Percentiles rank a stretch among this genome's conserved stretches.
These are phyloP conservation scores for Sebastes schlegelii DNA, from an alignment of 2,113 vertebrate species.

Conservation along the genomic window DNA sequence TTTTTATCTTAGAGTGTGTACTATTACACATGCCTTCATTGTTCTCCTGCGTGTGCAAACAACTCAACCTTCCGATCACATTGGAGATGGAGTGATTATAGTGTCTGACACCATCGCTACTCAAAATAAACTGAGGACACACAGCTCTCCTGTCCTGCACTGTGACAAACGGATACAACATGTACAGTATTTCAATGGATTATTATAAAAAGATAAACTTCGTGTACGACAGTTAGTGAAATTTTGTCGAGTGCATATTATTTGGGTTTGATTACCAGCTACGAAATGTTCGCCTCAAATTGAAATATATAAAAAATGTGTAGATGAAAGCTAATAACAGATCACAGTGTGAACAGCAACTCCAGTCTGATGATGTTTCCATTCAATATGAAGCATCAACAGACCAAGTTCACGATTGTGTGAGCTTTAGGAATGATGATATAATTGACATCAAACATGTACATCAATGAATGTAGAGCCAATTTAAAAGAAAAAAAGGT, in stretches of 20 bases:
- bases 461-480: not conserved
- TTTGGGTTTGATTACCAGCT: not conserved
- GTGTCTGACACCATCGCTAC: not conserved
- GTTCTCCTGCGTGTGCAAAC: not conserved
- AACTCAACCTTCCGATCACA: not conserved
- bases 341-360: not conserved
- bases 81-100: not conserved
- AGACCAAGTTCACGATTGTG: not conserved
- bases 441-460: not conserved
- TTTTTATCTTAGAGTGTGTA: too few species aligned
- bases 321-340: not conserved
- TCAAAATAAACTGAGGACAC: conserved; percentile 1
- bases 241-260: not conserved
- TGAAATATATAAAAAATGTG: too few species aligned
- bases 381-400: not conserved
- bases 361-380: not conserved
- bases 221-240: not conserved
- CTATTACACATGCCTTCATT: too few species aligned
- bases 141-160: not conserved
- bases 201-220: too few species aligned
- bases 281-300: not conserved
- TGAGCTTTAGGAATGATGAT: too few species aligned
- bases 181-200: not conserved
- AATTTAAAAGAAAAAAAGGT: not conserved
- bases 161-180: not conserved